Base-by-base conservation (phyloP, 1,140 invertebrate species). In the Venturia canescens region DNA sequence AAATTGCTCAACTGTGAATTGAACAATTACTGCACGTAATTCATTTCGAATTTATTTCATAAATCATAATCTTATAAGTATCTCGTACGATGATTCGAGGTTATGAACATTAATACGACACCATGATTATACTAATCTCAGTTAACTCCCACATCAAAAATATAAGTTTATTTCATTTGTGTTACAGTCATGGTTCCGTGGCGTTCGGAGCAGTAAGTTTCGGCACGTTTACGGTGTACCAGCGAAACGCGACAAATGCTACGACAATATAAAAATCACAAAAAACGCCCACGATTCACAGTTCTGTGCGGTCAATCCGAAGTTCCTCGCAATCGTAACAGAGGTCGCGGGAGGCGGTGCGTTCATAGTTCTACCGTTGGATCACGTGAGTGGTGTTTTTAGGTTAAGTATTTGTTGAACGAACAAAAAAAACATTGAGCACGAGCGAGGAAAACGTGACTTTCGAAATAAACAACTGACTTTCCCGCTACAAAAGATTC, bases 271-370 rank as follows among this genome's bases (percentile, higher is more conserved):
- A 81, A 96, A 97, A 87, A 97, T 99, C 79, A 98, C 98, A 2
- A 96, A 97, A 89, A 98, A 96, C 89, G 96, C 97, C 16, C 97
- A 97, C 92, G 98, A 99, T 87, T 97, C 97, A 50, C 96, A 97
- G 86, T 98, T 98, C 90, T 98, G 97, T 89, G 96, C 96, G 4
- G 97, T 97, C 60, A 99, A 99, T 92, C 97, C 98, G 0, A 98
- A 98, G 92, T 99, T 98, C 92, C 93, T 99, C 71, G 98, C 98
- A 11, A 94, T 99, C 78, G 97, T 98, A 50, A 98, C 97, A 1
- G 98, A 99, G 92, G 97, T 98, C 18, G 97, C 97, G 16, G 98
- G 98, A 6, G 98, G 98, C 1, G 97, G 97, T 4, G 96, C 98
- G 23, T 99, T 99, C 91, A 92, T 98, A 0, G 97, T 99, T 4